Base-by-base conservation (phyloP, 2,888 invertebrate genomes). In the Spicauda simplicius region DNA sequence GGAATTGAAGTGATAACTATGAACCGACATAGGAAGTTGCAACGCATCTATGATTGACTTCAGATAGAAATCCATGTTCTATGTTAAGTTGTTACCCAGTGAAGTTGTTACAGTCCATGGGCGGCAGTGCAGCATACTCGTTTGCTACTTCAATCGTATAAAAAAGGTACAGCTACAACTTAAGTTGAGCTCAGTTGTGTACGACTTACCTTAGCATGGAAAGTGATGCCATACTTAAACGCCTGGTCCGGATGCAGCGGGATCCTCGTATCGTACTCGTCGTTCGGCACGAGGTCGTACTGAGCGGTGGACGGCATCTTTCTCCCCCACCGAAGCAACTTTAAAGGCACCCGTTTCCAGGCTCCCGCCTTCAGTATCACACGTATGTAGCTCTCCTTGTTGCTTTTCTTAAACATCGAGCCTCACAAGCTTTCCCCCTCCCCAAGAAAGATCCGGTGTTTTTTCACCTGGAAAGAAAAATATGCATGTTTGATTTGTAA, bases 201-300 rank as follows among this genome's bases (percentile, higher is more conserved):
- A n/a, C 7, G 4, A 70, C 84, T 94, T 93, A 99, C 99, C 97
- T 99, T 99, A 77, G 98, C 99, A 92, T 98, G 97, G 94, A 99
- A 99, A 79, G 97, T 96, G 88, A 99, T 99, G 78, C 99, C 99
- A 87, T 98, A 97, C 78, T 98, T 97, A 94, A 99, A 99, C 72
- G 99, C 99, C 91, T 99, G 98, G 76, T 99, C 99, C 70, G 98
- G 97, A 90, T 99, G 98, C 76, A 99, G 93, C n/a, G 99, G 99
- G 83, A 99, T 98, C 84, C 98, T 95, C 72, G 97, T 97, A 90
- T 99, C 99, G 90, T 97, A 98, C 83, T 99, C 98, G 91, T 99
- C 99, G 88, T 98, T 97, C 79, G 97, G 97, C 82, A 99, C 99
- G 91, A 98, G 95, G 92, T 99, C 97, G 94, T 99, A 99, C 78